Base-by-base conservation (phyloP, 2,113 vertebrate species). In the Maccullochella peelii region DNA sequence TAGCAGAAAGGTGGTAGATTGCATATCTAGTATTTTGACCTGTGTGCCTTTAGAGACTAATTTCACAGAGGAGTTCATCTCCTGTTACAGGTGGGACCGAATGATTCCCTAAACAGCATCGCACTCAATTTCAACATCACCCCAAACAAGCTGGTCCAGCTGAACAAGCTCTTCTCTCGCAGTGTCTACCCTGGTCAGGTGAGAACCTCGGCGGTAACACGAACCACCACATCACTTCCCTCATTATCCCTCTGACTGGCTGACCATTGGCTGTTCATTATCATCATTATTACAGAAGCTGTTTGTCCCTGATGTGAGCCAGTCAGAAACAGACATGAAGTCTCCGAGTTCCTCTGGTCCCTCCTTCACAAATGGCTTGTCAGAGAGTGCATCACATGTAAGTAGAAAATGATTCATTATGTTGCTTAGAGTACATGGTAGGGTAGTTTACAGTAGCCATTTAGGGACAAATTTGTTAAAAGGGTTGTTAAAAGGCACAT, bases 161-260 rank as follows among this genome's bases (percentile, higher is more conserved):
- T 99, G 73, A 99, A 99, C 94, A 97, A 97, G 77, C 97, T 99
- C 85, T 99, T 97, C 87, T 96, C 96, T 0, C 97, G 95, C 62
- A 98, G 97, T 1, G 95, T 99, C 84, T 97, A 98, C 91, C 96
- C 98, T 40, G 97, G 98, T 82, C 98, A 99, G 97, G 98, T 99
- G 96, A 93, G 91, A 27, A 36, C 20, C 40, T 27, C 18, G 3
- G 9, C 67, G 1, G 23, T 0, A 2, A 54, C 50, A 0, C 27
- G 5, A 23, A 40, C 55, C 44, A 3, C 59, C 11, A 1, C 23
- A 2, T 36, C 7, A 21, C 14, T 10, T 23, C 47, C 54, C 2
- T n/a, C 23, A 0, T 30, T 59, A 21, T 18, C 61, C 6, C 8
- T 77, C 63, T 27, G 50, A 58, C 47, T 4, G 25, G 44, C 83